A percentile compares a stretch with the other conserved stretches of the same genome.
Evolutionary conservation across 2,888 invertebrate species (phyloP).

Genomic region (Drosophila parthenogenetica): DNA sequence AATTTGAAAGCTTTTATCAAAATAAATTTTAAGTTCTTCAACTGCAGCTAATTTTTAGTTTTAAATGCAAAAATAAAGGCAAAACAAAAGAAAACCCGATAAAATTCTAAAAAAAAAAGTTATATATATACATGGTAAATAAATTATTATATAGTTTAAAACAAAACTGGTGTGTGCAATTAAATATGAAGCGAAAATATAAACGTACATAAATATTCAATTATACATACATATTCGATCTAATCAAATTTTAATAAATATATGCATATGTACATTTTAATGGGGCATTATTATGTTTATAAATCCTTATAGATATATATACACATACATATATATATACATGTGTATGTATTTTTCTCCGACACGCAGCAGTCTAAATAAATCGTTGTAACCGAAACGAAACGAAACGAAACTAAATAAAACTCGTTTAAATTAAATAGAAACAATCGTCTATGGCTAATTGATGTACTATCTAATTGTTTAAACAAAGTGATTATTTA

Average conservation of each 20-base stretch:
- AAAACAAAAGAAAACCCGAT: conserved; percentile 28
- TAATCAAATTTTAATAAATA: conserved; percentile 58
- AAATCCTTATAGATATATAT: conserved; percentile 29
- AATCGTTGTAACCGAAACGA: conserved; percentile 51
- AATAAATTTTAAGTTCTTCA: conserved; percentile 14
- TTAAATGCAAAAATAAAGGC: conserved; percentile 28
- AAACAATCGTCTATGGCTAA: conserved; percentile 27
- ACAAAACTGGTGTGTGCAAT: conserved; percentile 55
- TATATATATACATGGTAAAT: not conserved
- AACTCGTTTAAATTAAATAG: conserved; percentile 24
- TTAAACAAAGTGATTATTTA: conserved; percentile 68
- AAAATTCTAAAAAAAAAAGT: conserved; percentile 26
- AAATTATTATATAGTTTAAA: conserved; percentile 23
- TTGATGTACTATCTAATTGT: conserved; percentile 52
- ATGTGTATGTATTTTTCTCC: conserved; percentile 40
- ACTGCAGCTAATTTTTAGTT: conserved; percentile 31
- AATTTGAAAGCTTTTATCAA: conserved; percentile 20
- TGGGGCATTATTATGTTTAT: conserved; percentile 55
- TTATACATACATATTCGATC: conserved; percentile 63
- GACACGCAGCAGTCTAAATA: conserved; percentile 34
- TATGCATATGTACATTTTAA: conserved; percentile 59
- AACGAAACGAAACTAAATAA: conserved; percentile 46
- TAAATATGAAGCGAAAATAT: conserved; percentile 47
- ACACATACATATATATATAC: conserved; percentile 12
- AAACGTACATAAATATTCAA: conserved; percentile 47